These are phyloP conservation scores for Apocheima hispidaria DNA, from an alignment of 2,888 invertebrate genomes.

Conservation along the genomic window DNA sequence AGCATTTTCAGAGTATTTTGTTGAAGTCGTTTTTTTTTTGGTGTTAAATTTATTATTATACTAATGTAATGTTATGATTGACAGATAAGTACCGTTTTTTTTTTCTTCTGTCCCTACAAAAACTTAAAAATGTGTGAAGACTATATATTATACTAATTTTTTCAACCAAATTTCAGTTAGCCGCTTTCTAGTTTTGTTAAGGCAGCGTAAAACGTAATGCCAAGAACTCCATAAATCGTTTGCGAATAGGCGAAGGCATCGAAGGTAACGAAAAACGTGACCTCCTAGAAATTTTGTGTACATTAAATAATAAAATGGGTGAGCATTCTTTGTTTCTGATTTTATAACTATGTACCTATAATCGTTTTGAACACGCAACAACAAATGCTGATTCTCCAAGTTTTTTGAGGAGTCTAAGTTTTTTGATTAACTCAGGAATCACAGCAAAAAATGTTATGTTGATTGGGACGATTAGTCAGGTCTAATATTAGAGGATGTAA, in stretches of 20 bases:
- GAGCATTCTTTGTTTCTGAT: constrained; percentile 12
- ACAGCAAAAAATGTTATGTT: constrained; percentile 16
- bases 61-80: too few relatives aligned
- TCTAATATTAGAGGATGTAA: constrained; percentile 9
- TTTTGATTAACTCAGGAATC: neutral
- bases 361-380: constrained; percentile 24
- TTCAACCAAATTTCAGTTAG: too few relatives aligned
- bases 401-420: constrained; percentile 10
- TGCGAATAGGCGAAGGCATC: neutral
- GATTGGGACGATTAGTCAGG: constrained; percentile 5
- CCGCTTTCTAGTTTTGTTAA: too few relatives aligned
- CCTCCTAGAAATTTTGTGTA: constrained; percentile 3
- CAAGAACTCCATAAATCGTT: neutral
- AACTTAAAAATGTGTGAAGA: too few relatives aligned
- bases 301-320: constrained; percentile 9
- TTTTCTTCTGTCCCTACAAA: too few relatives aligned
- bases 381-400: constrained; percentile 9
- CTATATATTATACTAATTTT: too few relatives aligned
- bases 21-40: too few relatives aligned
- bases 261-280: neutral
- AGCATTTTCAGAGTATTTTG: too few relatives aligned
- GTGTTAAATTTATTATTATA: too few relatives aligned
- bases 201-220: too few relatives aligned
- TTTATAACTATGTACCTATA: constrained; percentile 1
- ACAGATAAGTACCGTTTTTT: too few relatives aligned